These are phyloP conservation scores for Phengaris arion DNA, from an alignment of 2,888 invertebrate species.

Conservation along the genomic window DNA sequence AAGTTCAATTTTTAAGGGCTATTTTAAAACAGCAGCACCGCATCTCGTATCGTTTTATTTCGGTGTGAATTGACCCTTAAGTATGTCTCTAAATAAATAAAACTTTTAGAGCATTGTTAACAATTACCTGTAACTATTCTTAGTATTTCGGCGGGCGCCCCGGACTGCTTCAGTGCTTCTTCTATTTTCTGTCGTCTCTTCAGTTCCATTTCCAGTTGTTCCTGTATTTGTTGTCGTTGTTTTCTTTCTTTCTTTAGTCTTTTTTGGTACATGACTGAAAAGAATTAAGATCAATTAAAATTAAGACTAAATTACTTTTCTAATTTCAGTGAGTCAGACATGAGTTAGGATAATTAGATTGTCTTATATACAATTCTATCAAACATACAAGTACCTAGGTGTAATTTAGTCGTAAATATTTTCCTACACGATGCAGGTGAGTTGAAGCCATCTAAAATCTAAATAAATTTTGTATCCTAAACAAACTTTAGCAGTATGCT, in stretches of 20 bases:
- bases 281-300: constrained; percentile 34
- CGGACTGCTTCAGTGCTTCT: constrained; percentile 88
- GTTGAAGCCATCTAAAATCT: neutral
- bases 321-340: neutral
- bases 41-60: too few relatives aligned
- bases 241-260: constrained; percentile 93
- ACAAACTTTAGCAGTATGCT: constrained; percentile 2
- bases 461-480: constrained; percentile 10
- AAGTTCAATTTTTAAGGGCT: too few relatives aligned
- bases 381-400: neutral
- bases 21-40: too few relatives aligned
- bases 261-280: constrained; percentile 91
- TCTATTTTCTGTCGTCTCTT: constrained; percentile 89
- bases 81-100: neutral
- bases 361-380: neutral
- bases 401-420: neutral
- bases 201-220: constrained; percentile 89
- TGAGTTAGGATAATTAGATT: neutral
- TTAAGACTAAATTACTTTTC: too few relatives aligned
- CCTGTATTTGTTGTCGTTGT: constrained; percentile 89
- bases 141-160: constrained; percentile 86
- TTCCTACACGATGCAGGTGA: neutral
- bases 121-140: constrained; percentile 87
- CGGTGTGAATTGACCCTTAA: too few relatives aligned
- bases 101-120: neutral